Conservation (phyloP, 2,113 vertebrate genomes). For the Dipodomys merriami region DNA sequence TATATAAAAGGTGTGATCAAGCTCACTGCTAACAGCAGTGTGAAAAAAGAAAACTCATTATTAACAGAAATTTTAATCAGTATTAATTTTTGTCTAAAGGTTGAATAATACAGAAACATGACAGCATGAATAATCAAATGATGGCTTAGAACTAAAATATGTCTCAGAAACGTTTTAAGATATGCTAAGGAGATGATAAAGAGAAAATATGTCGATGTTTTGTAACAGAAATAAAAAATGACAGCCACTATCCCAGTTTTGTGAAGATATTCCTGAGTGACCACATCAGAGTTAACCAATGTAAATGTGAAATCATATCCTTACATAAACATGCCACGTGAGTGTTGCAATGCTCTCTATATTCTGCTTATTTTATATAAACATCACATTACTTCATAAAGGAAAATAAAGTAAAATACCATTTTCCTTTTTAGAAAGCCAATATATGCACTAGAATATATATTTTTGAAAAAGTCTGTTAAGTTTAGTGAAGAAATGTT, state of each 20-base stretch:
- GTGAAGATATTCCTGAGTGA: not conserved
- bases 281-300: not conserved
- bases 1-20: slow-evolving; percentile 1
- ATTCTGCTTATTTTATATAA: not conserved
- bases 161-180: not conserved
- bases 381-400: not conserved
- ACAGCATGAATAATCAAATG: not conserved
- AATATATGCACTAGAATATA: not conserved
- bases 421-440: not conserved
- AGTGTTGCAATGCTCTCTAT: not conserved
- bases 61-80: not conserved
- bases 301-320: not conserved
- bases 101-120: not conserved
- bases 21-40: not conserved
- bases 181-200: not conserved
- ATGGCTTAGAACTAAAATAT: not conserved
- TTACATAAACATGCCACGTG: not conserved
- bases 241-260: not conserved
- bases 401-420: not conserved
- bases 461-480: not conserved
- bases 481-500: not conserved
- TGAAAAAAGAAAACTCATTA: not conserved
- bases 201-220: not conserved
- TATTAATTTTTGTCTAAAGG: not conserved
- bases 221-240: not conserved